Evolutionary conservation across 1,140 invertebrate species (phyloP).

Genomic region (Panonychus citri): DNA sequence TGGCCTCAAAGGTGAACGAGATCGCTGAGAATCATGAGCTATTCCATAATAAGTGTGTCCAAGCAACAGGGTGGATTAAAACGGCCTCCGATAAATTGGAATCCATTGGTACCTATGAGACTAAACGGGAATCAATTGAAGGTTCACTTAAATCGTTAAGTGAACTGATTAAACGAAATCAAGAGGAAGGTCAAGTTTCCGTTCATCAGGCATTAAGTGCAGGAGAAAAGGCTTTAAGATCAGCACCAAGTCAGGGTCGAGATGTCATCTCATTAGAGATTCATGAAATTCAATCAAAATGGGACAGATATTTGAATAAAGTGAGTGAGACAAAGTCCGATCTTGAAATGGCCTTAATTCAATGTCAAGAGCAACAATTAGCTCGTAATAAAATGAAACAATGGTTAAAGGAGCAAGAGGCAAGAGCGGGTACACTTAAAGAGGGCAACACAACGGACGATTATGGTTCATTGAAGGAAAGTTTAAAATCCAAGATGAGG

Average conservation of each 20-base stretch:
- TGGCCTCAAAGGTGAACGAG: background rate
- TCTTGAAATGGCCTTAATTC: conserved; percentile 64
- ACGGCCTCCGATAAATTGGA: background rate
- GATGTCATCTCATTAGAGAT: conserved; percentile 65
- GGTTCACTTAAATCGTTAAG: background rate
- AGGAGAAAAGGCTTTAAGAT: conserved; percentile 69
- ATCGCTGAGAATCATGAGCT: background rate
- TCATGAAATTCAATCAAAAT: conserved; percentile 72
- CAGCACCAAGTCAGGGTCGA: conserved; percentile 62
- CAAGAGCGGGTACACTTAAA: conserved; percentile 74
- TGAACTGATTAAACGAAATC: conserved; percentile 50
- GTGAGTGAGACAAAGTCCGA: conserved; percentile 77
- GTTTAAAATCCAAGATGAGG: background rate
- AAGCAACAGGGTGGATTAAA: background rate
- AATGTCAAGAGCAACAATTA: conserved; percentile 86
- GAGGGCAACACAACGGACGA: conserved; percentile 23
- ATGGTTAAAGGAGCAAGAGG: conserved; percentile 83
- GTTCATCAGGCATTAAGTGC: conserved; percentile 70
- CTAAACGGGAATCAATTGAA: background rate
- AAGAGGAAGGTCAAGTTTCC: conserved; percentile 71
- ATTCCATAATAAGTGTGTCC: background rate
- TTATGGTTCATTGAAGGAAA: background rate
- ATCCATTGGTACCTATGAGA: background rate
- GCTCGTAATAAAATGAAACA: conserved; percentile 70
- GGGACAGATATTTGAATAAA: conserved; percentile 72